A percentile compares a stretch with the other conserved stretches of the same genome.
Conservation (phyloP, 1,140 invertebrate genomes). For the Pollicipes pollicipes region DNA sequence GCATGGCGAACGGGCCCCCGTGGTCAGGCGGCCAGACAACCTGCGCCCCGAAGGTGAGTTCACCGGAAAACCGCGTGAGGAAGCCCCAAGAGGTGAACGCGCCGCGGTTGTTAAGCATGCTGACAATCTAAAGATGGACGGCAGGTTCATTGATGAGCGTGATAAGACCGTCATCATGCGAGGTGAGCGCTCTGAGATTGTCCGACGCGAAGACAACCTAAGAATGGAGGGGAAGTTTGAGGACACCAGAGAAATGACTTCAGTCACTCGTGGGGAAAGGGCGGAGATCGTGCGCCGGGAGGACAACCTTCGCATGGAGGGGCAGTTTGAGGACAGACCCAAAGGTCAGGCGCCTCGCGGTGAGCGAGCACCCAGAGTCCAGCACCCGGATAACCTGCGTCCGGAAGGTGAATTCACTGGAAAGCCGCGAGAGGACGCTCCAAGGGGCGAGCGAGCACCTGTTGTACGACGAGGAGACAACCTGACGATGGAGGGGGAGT, state of each 20-base stretch:
- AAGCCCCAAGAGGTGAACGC: conserved; percentile 18
- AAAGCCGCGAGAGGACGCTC: background rate
- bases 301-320: conserved; percentile 40
- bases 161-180: conserved; percentile 18
- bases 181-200: conserved; percentile 25
- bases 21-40: conserved; percentile 20
- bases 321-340: conserved; percentile 23
- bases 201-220: conserved; percentile 35
- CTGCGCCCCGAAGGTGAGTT: conserved; percentile 19
- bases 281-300: conserved; percentile 27
- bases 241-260: conserved; percentile 7
- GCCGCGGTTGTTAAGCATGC: conserved; percentile 27
- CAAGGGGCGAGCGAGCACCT: conserved; percentile 25
- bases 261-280: conserved; percentile 22
- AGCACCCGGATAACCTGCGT: too few relatives aligned
- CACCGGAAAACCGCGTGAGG: conserved; percentile 7
- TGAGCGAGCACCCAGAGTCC: too few relatives aligned
- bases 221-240: conserved; percentile 32
- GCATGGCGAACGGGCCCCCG: conserved; percentile 16
- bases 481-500: conserved; percentile 37
- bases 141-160: conserved; percentile 23
- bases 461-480: conserved; percentile 27
- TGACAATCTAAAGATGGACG: conserved; percentile 37
- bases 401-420: too few relatives aligned
- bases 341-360: too few relatives aligned